Conservation (phyloP, 1,140 invertebrate species). For the Trinorchestia longiramus region DNA sequence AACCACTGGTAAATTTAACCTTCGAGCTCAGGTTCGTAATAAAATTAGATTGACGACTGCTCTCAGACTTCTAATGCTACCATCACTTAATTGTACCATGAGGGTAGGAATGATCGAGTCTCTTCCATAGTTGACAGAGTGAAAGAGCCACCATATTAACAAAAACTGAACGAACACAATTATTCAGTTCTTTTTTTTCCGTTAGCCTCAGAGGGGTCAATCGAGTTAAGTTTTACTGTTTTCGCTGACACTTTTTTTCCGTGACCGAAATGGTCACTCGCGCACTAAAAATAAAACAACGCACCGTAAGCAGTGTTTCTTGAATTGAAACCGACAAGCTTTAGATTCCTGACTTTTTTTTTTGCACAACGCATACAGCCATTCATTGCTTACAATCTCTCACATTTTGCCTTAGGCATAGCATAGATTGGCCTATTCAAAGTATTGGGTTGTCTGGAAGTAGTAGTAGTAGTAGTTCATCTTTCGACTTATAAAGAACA, state of each 20-base stretch:
- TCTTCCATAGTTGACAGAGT: too few species aligned
- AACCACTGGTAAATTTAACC: not conserved
- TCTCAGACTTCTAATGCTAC: not conserved
- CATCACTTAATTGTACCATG: too few species aligned
- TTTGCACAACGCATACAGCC: not conserved
- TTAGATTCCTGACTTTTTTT: not conserved
- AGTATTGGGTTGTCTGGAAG: too few species aligned
- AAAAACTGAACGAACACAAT: not conserved
- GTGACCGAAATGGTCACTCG: not conserved
- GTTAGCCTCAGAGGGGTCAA: not conserved
- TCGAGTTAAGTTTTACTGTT: too few species aligned
- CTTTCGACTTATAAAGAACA: not conserved
- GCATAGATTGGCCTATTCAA: not conserved
- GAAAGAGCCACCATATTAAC: not conserved
- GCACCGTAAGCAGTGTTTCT: not conserved
- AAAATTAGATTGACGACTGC: constrained; percentile 3
- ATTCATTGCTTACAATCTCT: not conserved
- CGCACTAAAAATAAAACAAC: not conserved
- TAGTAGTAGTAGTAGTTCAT: not conserved
- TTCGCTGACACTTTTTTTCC: too few species aligned
- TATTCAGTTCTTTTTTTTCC: not conserved
- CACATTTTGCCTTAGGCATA: not conserved
- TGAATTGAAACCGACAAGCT: not conserved
- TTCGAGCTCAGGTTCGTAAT: not conserved
- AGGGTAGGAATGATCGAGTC: too few species aligned